Percentiles rank a stretch among this genome's conserved stretches.
These are phyloP conservation scores for Phymanthus crucifer DNA, from an alignment of 92 coral and sea anemone species.

Conservation along the genomic window DNA sequence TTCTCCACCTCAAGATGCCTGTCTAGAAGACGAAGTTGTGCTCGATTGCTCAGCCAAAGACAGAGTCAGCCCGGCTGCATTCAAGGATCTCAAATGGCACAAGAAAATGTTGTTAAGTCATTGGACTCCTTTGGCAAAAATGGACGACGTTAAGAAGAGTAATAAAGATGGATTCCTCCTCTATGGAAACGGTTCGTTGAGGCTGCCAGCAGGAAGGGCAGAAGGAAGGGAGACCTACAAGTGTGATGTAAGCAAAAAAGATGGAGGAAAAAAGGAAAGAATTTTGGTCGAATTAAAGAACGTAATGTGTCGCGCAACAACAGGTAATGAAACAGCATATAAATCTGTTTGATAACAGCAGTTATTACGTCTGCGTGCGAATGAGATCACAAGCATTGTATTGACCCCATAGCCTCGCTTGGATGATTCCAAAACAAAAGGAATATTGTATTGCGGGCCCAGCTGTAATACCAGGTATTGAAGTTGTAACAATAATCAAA, in stretches of 20 bases:
- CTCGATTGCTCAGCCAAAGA: slow-evolving; percentile 35
- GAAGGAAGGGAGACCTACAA: slow-evolving; percentile 11
- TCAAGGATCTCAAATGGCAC: slow-evolving; percentile 31
- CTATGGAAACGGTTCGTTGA: slow-evolving; percentile 33
- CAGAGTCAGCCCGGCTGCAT: slow-evolving; percentile 25
- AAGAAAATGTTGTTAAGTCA: neutral
- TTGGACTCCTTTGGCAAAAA: slow-evolving; percentile 16
- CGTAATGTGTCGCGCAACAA: neutral
- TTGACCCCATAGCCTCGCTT: no score
- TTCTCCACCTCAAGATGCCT: slow-evolving; percentile 34
- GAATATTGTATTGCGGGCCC: no score
- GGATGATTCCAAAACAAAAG: no score
- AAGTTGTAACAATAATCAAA: no score
- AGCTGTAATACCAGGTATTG: neutral
- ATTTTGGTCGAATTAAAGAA: slow-evolving; percentile 8
- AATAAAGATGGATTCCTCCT: neutral
- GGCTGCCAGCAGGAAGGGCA: slow-evolving; percentile 22
- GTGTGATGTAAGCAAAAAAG: slow-evolving; percentile 10
- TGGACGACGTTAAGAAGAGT: neutral
- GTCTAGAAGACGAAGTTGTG: slow-evolving; percentile 25
- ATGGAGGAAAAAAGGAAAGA: neutral
- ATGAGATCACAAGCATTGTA: no score
- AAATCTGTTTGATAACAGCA: neutral
- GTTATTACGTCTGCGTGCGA: no score
- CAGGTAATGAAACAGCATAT: slow-evolving; percentile 1